These are phyloP conservation scores for Passerculus sandwichensis DNA, from an alignment of 2,797 vertebrate genomes.

Conservation along the genomic window DNA sequence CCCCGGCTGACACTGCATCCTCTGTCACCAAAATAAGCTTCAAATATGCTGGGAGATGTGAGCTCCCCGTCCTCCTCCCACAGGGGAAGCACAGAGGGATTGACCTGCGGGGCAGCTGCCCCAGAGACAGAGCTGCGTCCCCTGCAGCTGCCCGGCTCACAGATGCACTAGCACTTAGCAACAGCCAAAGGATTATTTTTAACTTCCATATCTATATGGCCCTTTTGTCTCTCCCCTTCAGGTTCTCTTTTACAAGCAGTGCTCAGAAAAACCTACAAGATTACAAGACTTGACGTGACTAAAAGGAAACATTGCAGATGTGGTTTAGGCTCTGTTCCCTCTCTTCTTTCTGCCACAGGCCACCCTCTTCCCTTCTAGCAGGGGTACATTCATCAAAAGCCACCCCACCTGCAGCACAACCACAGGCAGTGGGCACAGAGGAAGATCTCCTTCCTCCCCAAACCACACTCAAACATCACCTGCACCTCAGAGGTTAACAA, in stretches of 20 bases:
- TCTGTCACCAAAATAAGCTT: background rate
- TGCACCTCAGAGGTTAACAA: background rate
- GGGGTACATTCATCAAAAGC: background rate
- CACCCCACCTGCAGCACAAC: background rate
- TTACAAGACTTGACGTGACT: background rate
- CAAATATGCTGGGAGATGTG: background rate
- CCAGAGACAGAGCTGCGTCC: accelerated
- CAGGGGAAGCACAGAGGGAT: background rate
- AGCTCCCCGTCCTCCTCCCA: background rate
- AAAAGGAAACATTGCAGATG: background rate
- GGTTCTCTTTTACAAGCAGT: background rate
- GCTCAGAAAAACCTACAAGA: background rate
- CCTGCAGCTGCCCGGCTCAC: background rate
- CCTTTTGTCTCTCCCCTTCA: background rate
- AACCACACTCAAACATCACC: background rate
- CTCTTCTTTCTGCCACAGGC: background rate
- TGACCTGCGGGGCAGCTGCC: accelerated
- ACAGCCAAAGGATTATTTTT: background rate
- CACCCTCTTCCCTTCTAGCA: background rate
- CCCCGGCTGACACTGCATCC: background rate
- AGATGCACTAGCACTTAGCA: background rate
- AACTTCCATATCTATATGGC: background rate
- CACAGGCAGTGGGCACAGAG: background rate
- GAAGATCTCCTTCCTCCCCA: background rate
- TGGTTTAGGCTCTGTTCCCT: constrained; percentile 3